A percentile compares a stretch with the other conserved stretches of the same genome.
These are phyloP conservation scores for Amphiura filiformis DNA, from an alignment of 35 echinoderm and acorn worm species.

Conservation along the genomic window DNA sequence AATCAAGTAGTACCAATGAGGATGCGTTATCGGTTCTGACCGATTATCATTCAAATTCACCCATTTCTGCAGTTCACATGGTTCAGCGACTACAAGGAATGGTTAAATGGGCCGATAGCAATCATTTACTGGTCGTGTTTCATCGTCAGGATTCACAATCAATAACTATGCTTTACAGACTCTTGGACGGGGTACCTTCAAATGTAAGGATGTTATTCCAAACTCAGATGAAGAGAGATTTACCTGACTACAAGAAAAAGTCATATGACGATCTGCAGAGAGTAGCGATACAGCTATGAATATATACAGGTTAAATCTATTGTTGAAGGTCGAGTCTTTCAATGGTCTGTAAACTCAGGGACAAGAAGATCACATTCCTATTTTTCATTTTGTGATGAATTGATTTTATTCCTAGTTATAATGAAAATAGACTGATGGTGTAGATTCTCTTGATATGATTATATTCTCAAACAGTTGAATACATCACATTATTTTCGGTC, in stretches of 20 bases:
- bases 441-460: too few relatives aligned
- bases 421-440: too few relatives aligned
- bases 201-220: constrained; percentile 21
- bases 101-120: too few relatives aligned
- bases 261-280: constrained; percentile 17
- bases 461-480: too few relatives aligned
- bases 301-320: too few relatives aligned
- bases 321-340: too few relatives aligned
- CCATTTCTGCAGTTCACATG: constrained; percentile 7
- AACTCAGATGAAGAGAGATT: constrained; percentile 1
- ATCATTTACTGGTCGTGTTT: constrained; percentile 36
- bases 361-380: too few relatives aligned
- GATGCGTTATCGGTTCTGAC: neutral
- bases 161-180: constrained; percentile 18
- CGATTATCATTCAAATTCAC: neutral
- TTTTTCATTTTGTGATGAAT: too few relatives aligned
- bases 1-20: neutral
- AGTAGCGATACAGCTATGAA: too few relatives aligned
- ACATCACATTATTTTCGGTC: too few relatives aligned
- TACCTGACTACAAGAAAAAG: constrained; percentile 29
- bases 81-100: constrained; percentile 22
- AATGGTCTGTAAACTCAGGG: too few relatives aligned
- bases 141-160: constrained; percentile 33
- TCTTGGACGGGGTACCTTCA: constrained; percentile 2
- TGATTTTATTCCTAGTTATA: too few relatives aligned